Conservation (phyloP, 2,797 vertebrate species). For the Crenichthys baileyi region DNA sequence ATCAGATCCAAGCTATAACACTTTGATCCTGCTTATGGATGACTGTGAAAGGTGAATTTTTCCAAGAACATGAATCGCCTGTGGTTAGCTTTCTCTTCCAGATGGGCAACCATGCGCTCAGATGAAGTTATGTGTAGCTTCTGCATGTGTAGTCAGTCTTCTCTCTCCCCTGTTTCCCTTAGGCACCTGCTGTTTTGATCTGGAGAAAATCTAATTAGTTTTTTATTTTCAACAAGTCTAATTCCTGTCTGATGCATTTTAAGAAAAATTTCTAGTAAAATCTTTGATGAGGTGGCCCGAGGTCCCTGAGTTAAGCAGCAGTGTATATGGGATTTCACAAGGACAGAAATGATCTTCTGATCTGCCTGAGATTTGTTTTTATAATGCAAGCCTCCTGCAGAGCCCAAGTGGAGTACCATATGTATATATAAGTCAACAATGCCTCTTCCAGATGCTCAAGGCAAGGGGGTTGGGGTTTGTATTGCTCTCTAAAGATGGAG, state of each 20-base stretch:
- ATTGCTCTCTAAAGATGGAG: constrained; percentile 59
- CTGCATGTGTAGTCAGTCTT: constrained; percentile 30
- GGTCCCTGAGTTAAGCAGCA: constrained; percentile 39
- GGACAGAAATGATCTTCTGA: constrained; percentile 49
- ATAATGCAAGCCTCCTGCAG: constrained; percentile 41
- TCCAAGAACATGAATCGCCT: constrained; percentile 36
- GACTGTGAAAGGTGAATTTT: constrained; percentile 32
- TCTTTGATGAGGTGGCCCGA: constrained; percentile 54
- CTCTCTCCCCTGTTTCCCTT: constrained; percentile 14
- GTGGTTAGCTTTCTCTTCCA: constrained; percentile 40
- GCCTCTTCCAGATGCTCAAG: constrained; percentile 65
- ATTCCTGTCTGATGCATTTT: constrained; percentile 41
- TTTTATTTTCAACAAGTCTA: constrained; percentile 57
- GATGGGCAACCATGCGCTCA: constrained; percentile 33
- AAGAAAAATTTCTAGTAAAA: constrained; percentile 51
- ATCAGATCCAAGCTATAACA: not conserved
- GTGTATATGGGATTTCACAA: constrained; percentile 25
- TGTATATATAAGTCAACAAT: constrained; percentile 39
- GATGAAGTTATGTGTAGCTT: constrained; percentile 27
- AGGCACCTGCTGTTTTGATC: constrained; percentile 30
- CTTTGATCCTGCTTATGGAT: constrained; percentile 18
- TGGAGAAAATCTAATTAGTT: constrained; percentile 13
- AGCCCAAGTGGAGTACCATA: constrained; percentile 24
- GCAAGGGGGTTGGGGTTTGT: constrained; percentile 16
- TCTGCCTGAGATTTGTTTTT: constrained; percentile 41